Conservation (phyloP, 2,113 vertebrate genomes). For the Dissostichus mawsoni region DNA sequence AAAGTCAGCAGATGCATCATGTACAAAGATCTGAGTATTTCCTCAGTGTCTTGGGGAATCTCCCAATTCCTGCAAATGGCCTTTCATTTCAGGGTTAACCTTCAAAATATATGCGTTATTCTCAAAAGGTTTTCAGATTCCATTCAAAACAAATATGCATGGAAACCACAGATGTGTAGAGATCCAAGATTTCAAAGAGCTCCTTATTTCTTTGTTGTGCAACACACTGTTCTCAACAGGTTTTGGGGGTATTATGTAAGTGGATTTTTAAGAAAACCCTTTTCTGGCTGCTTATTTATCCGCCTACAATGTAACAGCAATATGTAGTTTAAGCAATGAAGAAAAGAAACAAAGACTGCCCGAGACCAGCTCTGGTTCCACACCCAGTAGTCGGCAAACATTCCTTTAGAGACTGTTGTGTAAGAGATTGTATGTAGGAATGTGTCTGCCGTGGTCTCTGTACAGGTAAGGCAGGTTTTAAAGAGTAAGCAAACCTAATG, state of each 20-base stretch:
- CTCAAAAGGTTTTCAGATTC: background rate
- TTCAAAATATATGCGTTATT: background rate
- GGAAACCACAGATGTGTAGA: too few species aligned
- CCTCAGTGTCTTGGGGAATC: too few species aligned
- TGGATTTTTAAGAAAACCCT: background rate
- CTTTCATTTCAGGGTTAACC: too few species aligned
- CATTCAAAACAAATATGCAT: background rate
- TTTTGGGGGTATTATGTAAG: background rate
- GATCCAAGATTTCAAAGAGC: too few species aligned
- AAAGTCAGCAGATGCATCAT: conserved; percentile 5
- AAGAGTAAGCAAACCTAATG: background rate
- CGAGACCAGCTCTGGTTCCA: background rate
- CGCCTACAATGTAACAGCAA: background rate
- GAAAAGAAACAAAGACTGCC: too few species aligned
- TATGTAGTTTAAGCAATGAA: background rate
- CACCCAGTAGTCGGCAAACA: background rate
- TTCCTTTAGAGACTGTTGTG: background rate
- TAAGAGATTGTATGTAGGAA: background rate
- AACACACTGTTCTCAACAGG: background rate
- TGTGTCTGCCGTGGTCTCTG: background rate
- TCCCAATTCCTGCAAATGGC: too few species aligned
- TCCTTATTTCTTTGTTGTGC: too few species aligned
- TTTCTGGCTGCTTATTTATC: background rate
- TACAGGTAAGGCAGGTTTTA: background rate
- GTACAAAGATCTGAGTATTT: background rate